A percentile compares a stretch with the other conserved stretches of the same genome.
These are phyloP conservation scores for Nyctereutes procyonoides DNA, from an alignment of 2,113 vertebrate genomes.

Conservation along the genomic window DNA sequence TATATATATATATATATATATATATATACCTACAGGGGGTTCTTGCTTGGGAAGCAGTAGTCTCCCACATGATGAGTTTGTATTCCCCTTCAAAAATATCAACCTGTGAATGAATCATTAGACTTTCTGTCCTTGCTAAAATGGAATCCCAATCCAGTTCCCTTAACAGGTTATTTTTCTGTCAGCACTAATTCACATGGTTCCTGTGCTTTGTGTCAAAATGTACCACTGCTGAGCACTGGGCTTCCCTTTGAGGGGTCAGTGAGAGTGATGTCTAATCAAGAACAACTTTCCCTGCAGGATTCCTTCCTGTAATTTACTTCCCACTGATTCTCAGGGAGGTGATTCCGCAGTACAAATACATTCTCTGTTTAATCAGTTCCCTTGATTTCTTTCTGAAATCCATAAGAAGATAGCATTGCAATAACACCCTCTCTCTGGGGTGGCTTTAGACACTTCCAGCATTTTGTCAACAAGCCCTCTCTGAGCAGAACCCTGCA, in stretches of 20 bases:
- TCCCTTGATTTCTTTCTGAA: constrained; percentile 74
- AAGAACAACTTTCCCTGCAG: constrained; percentile 70
- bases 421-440: not conserved
- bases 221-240: constrained; percentile 4
- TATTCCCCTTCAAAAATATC: constrained; percentile 8
- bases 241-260: constrained; percentile 54
- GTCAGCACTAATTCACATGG: not conserved
- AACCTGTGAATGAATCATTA: not conserved
- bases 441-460: not conserved
- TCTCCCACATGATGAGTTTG: not conserved
- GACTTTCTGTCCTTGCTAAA: not conserved
- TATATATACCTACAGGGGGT: not conserved
- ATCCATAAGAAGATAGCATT: constrained; percentile 29
- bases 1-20: not conserved
- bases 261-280: constrained; percentile 70
- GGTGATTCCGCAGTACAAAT: constrained; percentile 51
- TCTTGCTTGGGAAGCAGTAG: not conserved
- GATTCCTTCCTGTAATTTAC: constrained; percentile 74
- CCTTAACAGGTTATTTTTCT: not conserved
- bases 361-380: constrained; percentile 64
- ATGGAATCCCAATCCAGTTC: not conserved
- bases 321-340: constrained; percentile 71
- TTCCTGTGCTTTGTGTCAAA: constrained; percentile 29
- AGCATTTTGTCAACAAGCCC: not conserved
- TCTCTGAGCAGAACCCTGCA: not conserved